phyloP scores from a whole-genome alignment of 2,888 invertebrate genomes.

The Lycocerus yunnanus region DNA sequence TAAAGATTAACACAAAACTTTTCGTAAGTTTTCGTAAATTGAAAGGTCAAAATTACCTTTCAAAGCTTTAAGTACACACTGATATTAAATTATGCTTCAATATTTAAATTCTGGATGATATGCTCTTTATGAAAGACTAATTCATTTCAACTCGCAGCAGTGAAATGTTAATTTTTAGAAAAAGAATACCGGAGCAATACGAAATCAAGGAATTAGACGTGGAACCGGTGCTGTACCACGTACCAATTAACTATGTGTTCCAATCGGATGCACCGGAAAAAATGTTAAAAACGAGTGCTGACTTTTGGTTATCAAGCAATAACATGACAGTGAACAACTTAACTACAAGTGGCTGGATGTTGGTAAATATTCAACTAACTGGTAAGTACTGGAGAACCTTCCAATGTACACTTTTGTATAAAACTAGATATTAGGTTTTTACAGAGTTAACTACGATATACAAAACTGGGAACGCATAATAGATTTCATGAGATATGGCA shows the following conservation, averaged over 20 bases:
- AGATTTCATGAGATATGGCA: constrained; percentile 54
- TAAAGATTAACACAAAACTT: background rate
- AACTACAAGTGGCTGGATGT: constrained; percentile 43
- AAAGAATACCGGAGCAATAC: too few relatives aligned
- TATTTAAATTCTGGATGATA: too few relatives aligned
- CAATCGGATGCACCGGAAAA: background rate
- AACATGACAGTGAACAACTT: background rate
- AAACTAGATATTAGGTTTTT: constrained; percentile 59
- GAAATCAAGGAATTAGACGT: too few relatives aligned
- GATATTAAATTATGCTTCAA: background rate
- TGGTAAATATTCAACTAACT: constrained; percentile 42
- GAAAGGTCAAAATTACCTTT: too few relatives aligned
- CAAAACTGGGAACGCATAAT: constrained; percentile 68
- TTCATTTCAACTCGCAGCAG: too few relatives aligned
- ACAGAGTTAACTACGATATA: constrained; percentile 72
- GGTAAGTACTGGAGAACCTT: background rate
- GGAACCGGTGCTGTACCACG: background rate
- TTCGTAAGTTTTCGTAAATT: too few relatives aligned
- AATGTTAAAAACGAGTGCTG: constrained; percentile 15
- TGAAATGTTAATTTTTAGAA: background rate
- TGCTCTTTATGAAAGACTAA: too few relatives aligned
- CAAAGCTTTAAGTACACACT: too few relatives aligned
- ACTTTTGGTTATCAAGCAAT: constrained; percentile 24
- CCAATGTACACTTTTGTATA: background rate
- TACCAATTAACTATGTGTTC: constrained; percentile 16